Conservation (phyloP, 2,888 invertebrate genomes). For the Drosophila lacicola region DNA sequence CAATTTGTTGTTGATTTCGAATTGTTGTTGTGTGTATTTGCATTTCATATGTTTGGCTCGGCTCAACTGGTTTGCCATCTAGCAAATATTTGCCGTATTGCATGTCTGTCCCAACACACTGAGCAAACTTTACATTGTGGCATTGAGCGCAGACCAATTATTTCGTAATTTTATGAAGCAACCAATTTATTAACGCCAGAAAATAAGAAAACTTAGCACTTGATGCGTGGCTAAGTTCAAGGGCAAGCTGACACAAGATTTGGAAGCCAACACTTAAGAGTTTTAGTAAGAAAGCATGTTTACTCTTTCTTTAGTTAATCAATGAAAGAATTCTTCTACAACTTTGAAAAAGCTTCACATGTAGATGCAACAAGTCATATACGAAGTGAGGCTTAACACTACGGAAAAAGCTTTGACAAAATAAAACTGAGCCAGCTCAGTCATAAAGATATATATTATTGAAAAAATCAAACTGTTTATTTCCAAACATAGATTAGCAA, state of each 20-base stretch:
- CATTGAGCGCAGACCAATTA: slow-evolving; percentile 36
- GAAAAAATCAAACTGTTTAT: too few species aligned
- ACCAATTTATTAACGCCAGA: not conserved
- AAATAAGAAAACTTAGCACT: not conserved
- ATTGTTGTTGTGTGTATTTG: slow-evolving; percentile 15
- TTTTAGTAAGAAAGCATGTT: too few species aligned
- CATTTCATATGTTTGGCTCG: slow-evolving; percentile 20
- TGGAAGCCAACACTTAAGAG: too few species aligned
- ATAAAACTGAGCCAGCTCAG: too few species aligned
- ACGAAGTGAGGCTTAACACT: too few species aligned
- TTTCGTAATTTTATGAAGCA: slow-evolving; percentile 30
- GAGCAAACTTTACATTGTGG: slow-evolving; percentile 20
- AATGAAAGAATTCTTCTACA: too few species aligned
- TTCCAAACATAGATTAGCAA: too few species aligned
- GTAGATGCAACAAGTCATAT: too few species aligned
- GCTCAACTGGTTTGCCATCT: slow-evolving; percentile 21
- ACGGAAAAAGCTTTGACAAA: too few species aligned
- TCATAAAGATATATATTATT: too few species aligned
- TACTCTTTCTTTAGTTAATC: too few species aligned
- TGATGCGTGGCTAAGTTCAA: not conserved
- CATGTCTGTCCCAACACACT: slow-evolving; percentile 20
- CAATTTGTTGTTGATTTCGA: slow-evolving; percentile 22
- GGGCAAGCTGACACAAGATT: not conserved
- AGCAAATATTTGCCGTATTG: slow-evolving; percentile 40
- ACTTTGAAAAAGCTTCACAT: too few species aligned